Evolutionary conservation across 2,888 invertebrate species (phyloP).

Genomic region (Ophioninae sp.): DNA sequence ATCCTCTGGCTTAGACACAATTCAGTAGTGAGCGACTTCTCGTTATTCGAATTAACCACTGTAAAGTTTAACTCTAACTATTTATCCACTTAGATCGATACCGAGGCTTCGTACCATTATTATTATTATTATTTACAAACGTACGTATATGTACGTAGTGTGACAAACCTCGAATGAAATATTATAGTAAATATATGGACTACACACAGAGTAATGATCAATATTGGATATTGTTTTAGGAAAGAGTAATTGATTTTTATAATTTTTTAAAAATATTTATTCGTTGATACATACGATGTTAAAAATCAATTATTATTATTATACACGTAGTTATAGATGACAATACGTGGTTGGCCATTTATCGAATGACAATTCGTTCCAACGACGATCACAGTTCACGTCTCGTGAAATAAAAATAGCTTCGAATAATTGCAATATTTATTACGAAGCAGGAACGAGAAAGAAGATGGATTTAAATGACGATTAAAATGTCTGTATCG

Average conservation of each 20-base stretch:
- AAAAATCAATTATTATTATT: conserved; percentile 41
- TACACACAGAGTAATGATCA: conserved; percentile 40
- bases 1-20: conserved; percentile 73
- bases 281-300: conserved; percentile 48
- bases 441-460: neutral
- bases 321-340: conserved; percentile 15
- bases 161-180: conserved; percentile 39
- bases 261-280: conserved; percentile 42
- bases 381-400: neutral
- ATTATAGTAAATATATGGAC: conserved; percentile 39
- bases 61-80: conserved; percentile 70
- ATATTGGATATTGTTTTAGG: conserved; percentile 39
- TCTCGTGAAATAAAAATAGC: conserved; percentile 4
- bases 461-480: neutral
- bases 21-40: conserved; percentile 71
- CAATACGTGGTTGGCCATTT: conserved; percentile 19
- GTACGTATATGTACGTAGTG: conserved; percentile 40
- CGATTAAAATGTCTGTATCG: neutral
- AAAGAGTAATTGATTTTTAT: conserved; percentile 18
- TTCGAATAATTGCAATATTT: neutral
- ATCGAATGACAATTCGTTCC: conserved; percentile 4
- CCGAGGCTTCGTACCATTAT: conserved; percentile 48
- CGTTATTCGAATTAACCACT: conserved; percentile 73
- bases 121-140: conserved; percentile 34
- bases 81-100: conserved; percentile 70